Conservation (phyloP, 2,113 vertebrate genomes). For the Galbula dea region DNA sequence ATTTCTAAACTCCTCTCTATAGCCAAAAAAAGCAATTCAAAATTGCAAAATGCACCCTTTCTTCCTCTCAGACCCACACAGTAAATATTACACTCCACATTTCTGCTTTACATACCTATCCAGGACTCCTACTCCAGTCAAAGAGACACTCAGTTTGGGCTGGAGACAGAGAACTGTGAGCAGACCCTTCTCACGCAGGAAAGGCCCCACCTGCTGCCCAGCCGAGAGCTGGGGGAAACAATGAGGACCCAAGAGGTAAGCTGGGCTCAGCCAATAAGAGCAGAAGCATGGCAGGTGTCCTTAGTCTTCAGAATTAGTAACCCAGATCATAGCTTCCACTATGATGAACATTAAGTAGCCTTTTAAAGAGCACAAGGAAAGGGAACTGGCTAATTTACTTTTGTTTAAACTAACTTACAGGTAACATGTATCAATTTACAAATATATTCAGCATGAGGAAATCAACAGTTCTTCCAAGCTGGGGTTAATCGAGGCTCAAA, state of each 20-base stretch:
- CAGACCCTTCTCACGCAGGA: background rate
- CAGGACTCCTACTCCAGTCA: background rate
- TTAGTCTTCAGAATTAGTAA: background rate
- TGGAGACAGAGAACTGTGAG: background rate
- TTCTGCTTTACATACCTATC: background rate
- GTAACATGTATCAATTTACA: background rate
- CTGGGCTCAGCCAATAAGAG: background rate
- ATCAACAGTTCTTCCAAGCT: background rate
- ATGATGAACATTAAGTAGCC: background rate
- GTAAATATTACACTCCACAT: background rate
- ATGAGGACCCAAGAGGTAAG: background rate
- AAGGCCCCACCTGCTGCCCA: background rate
- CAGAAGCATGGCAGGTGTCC: background rate
- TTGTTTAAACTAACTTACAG: background rate
- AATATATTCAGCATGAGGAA: background rate
- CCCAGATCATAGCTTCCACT: background rate
- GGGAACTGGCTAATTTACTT: constrained; percentile 9
- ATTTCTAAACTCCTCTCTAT: background rate
- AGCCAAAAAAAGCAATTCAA: background rate
- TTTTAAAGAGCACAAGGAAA: background rate
- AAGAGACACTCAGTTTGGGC: background rate
- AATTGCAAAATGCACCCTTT: background rate
- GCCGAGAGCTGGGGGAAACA: background rate
- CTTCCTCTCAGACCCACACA: background rate
- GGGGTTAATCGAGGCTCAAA: constrained; percentile 21